Conservation (phyloP, 2,888 invertebrate species). For the Melitaea athalia region DNA sequence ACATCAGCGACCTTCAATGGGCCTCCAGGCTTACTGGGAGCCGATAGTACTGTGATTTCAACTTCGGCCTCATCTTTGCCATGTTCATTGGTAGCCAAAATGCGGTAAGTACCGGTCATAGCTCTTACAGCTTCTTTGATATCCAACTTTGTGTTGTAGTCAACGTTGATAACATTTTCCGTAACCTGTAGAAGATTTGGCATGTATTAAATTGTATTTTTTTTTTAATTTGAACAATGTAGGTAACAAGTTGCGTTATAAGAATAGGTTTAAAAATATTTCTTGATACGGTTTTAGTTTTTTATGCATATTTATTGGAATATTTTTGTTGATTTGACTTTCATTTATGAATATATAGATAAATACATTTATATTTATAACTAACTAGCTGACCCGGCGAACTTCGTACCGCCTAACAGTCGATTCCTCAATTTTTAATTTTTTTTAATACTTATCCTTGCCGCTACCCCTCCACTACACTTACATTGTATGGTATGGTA, state of each 20-base stretch:
- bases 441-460: no score
- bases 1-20: conserved; percentile 94
- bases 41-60: conserved; percentile 92
- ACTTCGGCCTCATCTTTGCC: conserved; percentile 97
- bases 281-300: no score
- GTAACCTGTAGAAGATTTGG: conserved; percentile 76
- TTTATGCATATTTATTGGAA: no score
- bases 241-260: neutral
- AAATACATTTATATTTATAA: no score
- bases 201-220: neutral
- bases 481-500: no score
- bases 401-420: no score
- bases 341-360: no score
- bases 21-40: conserved; percentile 93
- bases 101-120: conserved; percentile 95
- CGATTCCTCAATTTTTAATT: no score
- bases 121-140: conserved; percentile 90
- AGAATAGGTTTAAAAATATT: no score
- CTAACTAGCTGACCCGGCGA: no score
- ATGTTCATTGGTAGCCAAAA: conserved; percentile 94
- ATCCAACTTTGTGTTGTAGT: conserved; percentile 94
- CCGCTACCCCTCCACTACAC: no score
- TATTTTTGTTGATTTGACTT: no score
- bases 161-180: conserved; percentile 90
- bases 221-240: neutral